Conservation (phyloP, 2,888 invertebrate genomes). For the Limnephilus marmoratus region DNA sequence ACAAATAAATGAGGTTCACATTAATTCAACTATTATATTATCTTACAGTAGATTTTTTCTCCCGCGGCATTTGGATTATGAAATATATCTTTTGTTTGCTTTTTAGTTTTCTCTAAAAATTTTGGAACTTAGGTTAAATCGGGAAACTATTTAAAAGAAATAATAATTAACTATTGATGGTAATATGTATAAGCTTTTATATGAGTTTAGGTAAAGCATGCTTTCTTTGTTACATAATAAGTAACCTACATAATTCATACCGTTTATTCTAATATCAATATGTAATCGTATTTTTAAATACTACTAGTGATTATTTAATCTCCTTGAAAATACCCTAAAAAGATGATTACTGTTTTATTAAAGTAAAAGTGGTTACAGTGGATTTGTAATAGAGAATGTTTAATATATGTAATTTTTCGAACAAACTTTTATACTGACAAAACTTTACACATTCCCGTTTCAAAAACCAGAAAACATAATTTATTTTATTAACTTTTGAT, state of each 20-base stretch:
- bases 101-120: too few relatives aligned
- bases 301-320: background rate
- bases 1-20: background rate
- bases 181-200: too few relatives aligned
- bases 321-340: background rate
- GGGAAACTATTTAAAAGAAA: too few relatives aligned
- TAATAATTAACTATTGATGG: too few relatives aligned
- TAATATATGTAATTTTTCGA: background rate
- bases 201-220: background rate
- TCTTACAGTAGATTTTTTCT: background rate
- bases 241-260: background rate
- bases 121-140: too few relatives aligned
- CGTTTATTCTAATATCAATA: conserved; percentile 11
- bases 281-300: background rate
- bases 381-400: conserved; percentile 4
- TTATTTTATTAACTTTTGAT: conserved; percentile 13
- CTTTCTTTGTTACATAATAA: background rate
- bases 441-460: conserved; percentile 19
- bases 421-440: conserved; percentile 5
- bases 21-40: background rate
- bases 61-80: background rate
- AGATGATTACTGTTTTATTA: background rate
- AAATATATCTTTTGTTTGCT: too few relatives aligned
- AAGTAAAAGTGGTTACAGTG: background rate
- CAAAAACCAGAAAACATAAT: conserved; percentile 22